Evolutionary conservation across 2,113 vertebrate genomes (phyloP).

Genomic region (Eretmodus cyanostictus): DNA sequence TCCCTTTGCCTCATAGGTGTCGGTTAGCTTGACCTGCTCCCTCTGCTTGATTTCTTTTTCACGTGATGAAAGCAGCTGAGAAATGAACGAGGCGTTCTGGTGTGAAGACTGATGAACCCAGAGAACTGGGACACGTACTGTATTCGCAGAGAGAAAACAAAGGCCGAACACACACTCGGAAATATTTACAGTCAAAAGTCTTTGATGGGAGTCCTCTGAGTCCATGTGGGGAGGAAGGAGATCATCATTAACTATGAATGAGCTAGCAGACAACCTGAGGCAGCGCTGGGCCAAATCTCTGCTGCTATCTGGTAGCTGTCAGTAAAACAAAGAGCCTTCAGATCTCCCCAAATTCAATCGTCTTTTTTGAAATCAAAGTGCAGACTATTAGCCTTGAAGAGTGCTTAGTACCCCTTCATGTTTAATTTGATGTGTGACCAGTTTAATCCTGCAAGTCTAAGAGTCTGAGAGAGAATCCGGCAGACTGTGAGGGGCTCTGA

Average conservation of each 20-base stretch:
- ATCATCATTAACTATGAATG: not conserved
- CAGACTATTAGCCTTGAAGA: not conserved
- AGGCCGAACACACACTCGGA: not conserved
- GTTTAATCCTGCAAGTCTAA: not conserved
- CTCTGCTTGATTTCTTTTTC: not conserved
- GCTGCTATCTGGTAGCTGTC: not conserved
- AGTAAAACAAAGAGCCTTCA: not conserved
- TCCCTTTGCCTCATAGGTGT: not conserved
- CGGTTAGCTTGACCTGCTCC: not conserved
- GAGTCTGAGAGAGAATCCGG: not conserved
- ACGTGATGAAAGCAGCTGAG: not conserved
- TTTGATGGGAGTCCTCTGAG: not conserved
- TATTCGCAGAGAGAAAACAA: not conserved
- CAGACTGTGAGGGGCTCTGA: not conserved
- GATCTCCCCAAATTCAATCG: not conserved
- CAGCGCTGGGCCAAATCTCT: not conserved
- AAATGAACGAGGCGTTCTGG: not conserved
- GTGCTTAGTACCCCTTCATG: not conserved
- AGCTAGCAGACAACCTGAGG: not conserved
- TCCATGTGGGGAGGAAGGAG: not conserved
- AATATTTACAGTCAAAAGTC: not conserved
- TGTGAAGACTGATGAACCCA: not conserved
- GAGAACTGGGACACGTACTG: not conserved
- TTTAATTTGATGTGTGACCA: not conserved
- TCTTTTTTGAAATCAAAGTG: not conserved